phyloP scores from a whole-genome alignment of 1,140 invertebrate species.

The Hypsibius dujardini region DNA sequence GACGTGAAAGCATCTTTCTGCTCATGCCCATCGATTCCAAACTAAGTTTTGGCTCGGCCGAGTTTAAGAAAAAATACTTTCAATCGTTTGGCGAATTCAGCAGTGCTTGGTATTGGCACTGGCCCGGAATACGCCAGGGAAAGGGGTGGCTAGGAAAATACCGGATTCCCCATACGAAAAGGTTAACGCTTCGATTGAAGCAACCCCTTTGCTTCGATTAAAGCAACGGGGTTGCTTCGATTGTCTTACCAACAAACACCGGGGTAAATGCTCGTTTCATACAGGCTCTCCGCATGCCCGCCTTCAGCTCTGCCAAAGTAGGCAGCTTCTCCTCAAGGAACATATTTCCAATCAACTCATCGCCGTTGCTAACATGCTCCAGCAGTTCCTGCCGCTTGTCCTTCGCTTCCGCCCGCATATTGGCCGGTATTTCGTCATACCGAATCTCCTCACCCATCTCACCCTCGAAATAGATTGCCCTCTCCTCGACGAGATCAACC shows the following conservation, averaged over 20 bases:
- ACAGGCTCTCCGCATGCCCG: conserved; percentile 61
- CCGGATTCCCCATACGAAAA: too few species aligned
- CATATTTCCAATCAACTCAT: conserved; percentile 62
- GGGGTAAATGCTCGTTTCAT: conserved; percentile 74
- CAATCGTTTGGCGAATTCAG: too few species aligned
- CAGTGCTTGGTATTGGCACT: too few species aligned
- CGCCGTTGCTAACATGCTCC: conserved; percentile 80
- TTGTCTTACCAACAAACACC: conserved; percentile 54
- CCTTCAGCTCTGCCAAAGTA: conserved; percentile 51
- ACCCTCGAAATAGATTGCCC: conserved; percentile 90
- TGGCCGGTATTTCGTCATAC: conserved; percentile 67
- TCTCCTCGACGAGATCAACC: conserved; percentile 66
- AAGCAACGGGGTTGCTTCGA: too few species aligned
- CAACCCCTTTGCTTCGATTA: too few species aligned
- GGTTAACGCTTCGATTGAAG: too few species aligned
- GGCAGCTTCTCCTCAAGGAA: conserved; percentile 63
- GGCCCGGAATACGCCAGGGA: too few species aligned
- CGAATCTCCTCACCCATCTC: conserved; percentile 50
- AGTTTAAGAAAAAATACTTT: too few species aligned
- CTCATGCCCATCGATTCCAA: too few species aligned
- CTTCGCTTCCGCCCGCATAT: conserved; percentile 53
- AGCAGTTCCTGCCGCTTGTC: conserved; percentile 72
- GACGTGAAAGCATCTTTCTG: too few species aligned
- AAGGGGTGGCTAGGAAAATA: too few species aligned
- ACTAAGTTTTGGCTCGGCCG: too few species aligned